A percentile compares a stretch with the other conserved stretches of the same genome.
Conservation (phyloP, 2,888 invertebrate species). For the Trachelus tabidus region DNA sequence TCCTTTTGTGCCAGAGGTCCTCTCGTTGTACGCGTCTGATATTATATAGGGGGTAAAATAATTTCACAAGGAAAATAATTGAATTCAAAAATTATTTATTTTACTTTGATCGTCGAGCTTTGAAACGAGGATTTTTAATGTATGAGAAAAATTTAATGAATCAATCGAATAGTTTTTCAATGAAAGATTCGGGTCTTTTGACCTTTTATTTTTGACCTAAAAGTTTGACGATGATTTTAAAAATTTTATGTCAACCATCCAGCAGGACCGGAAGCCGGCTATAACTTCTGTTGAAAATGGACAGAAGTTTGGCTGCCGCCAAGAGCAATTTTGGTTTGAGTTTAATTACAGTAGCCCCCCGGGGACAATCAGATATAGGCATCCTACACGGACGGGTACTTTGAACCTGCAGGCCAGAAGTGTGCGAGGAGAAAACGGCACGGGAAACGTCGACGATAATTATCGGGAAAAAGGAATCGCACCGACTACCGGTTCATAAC, state of each 20-base stretch:
- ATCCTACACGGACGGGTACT: conserved; percentile 39
- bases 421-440: conserved; percentile 38
- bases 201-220: background rate
- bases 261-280: background rate
- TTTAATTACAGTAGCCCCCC: conserved; percentile 52
- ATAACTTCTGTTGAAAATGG: conserved; percentile 20
- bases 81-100: background rate
- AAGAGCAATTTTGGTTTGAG: conserved; percentile 51
- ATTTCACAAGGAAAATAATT: background rate
- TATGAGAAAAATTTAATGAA: background rate
- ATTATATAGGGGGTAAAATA: background rate
- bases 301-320: conserved; percentile 33
- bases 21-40: background rate
- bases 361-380: conserved; percentile 52
- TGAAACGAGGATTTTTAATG: background rate
- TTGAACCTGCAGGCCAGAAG: conserved; percentile 26
- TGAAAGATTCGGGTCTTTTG: background rate
- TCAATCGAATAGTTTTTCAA: too few species aligned
- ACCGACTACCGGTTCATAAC: background rate
- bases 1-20: background rate
- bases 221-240: background rate
- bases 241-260: background rate
- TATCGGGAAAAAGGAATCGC: conserved; percentile 32
- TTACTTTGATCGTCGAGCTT: background rate
- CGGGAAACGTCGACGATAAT: conserved; percentile 29